phyloP scores from a whole-genome alignment of 2,113 vertebrate species.

The Donacobius atricapilla region DNA sequence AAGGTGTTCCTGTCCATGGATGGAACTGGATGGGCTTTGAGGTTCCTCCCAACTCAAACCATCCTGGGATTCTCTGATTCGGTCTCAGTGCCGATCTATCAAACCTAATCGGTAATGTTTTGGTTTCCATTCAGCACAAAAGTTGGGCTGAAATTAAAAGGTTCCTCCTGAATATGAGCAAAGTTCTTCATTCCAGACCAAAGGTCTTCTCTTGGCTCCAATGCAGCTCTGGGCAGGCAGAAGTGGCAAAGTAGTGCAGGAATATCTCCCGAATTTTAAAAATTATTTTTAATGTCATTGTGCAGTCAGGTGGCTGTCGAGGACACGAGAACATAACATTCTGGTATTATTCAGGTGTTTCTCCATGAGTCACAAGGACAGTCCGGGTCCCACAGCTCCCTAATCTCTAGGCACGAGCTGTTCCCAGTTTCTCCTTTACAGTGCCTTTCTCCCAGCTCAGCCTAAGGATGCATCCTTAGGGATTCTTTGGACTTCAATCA shows the following conservation, averaged over 20 bases:
- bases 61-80: neutral
- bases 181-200: neutral
- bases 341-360: neutral
- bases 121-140: neutral
- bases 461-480: neutral
- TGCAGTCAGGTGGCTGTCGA: accelerated
- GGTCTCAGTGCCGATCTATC: neutral
- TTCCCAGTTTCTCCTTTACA: neutral
- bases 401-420: neutral
- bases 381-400: accelerated
- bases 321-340: neutral
- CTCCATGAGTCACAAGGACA: neutral
- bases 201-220: neutral
- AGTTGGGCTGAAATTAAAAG: neutral
- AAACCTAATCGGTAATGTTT: neutral
- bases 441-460: neutral
- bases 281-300: neutral
- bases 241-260: neutral
- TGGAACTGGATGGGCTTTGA: accelerated
- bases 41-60: neutral
- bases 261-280: neutral
- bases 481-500: neutral
- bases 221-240: neutral
- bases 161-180: neutral
- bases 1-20: neutral